Evolutionary conservation across 2,797 vertebrate species (phyloP), one percentile per base, ranked within the genome.

Genomic region (Zalophus californianus): DNA sequence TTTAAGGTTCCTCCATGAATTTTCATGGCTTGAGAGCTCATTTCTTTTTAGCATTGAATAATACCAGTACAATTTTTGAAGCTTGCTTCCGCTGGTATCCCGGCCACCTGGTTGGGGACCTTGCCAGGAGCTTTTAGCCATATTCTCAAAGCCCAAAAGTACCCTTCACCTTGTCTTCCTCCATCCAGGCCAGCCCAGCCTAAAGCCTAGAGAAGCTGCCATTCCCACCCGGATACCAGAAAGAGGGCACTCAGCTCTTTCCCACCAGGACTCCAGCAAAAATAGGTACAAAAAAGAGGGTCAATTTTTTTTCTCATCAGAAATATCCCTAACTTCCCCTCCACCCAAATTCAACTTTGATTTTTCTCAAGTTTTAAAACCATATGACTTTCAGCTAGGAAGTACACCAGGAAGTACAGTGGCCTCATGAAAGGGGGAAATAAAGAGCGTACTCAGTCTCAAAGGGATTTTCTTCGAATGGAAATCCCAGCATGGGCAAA

Each of bases 301-400:
- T 16, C 56, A 12, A 38, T 41, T 90, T 79, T 91, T 92, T 90
- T 90, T 64, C 21, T 64, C n/a, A 66, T 70, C 44, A 85, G 32
- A 83, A 94, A 90, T 35, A 90, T n/a, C 35, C 41, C 32, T 58
- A 29, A 62, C 32, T 11, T 62, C 5, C 11, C 32, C 25, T 85
- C 73, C 11, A 32, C 23, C n/a, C 35, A 77, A 90, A 95, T 89
- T 66, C 60, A 48, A 64, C 10, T 62, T 84, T 80, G 38, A 58
- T 64, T 66, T 32, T 80, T 95, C 77, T 93, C 77, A 95, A 77
- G 48, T 54, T 92, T 90, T 75, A 79, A 91, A 96, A 91, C 11
- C 16, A 77, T 27, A 29, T 50, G 96, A 60, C 70, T 84, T 78
- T 87, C 80, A 70, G 3, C 16, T 66, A 86, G 66, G 32, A 41